Evolutionary conservation across 2,888 invertebrate genomes (phyloP), one percentile per base, ranked within the genome.

Genomic region (Aromia moschata): DNA sequence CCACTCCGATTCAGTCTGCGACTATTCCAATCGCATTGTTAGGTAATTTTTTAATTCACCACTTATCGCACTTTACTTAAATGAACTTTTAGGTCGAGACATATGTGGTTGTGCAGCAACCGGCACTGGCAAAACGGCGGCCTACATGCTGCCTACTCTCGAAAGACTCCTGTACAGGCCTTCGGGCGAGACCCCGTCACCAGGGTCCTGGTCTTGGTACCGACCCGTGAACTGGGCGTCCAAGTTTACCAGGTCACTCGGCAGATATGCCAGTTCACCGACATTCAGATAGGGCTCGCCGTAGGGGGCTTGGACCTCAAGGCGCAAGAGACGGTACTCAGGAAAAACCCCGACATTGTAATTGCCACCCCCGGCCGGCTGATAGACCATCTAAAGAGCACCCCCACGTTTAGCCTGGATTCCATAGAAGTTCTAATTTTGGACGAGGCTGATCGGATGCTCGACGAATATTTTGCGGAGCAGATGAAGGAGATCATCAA

Each of bases 31-130:
- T 97, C 7, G 98, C 96, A 2, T 82, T 99, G 56, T 83, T 94
- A 69, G 89, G 87, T 85, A 74, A 5, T 3, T 25, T 25, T 5
- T 25, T 25, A 25, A 3, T 25, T 25, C 25, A n/a, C n/a, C n/a
- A n/a, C n/a, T n/a, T n/a, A n/a, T n/a, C n/a, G n/a, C n/a, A n/a
- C n/a, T 43, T 36, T 49, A 31, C n/a, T 30, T 49, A 55, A 45
- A 31, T 30, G 40, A 55, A 25, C 7, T 67, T 69, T 36, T 65
- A 86, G 96, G 98, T 11, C 88, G 93, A 71, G 99, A 99, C 80
- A 89, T 99, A 69, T 98, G 98, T 82, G 99, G 97, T 7, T 99
- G 98, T 84, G 98, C 99, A 18, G 97, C 98, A 0, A 99, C 98
- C 0, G 99, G 99, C 49, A 92, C 94, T 4, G 98, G 98, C 52